Evolutionary conservation across 2,888 invertebrate genomes (phyloP).

Genomic region (Tuberolachnus salignus): DNA sequence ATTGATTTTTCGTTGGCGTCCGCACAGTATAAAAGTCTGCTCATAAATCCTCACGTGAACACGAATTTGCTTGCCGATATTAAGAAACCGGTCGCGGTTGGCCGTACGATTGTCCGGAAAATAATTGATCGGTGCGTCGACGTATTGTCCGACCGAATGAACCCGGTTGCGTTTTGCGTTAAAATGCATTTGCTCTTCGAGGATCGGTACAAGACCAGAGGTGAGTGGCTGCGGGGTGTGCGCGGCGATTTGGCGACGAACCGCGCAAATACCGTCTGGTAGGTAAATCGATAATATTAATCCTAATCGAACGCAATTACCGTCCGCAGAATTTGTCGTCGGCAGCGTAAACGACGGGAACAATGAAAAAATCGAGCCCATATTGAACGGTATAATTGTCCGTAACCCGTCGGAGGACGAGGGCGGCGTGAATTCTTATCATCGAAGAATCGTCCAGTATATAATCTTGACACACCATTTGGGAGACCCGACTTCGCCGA

Average conservation of each 20-base stretch:
- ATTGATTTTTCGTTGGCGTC: not conserved
- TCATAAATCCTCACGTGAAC: not conserved
- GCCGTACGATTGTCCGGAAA: not conserved
- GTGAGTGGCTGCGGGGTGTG: not conserved
- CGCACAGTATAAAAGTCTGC: not conserved
- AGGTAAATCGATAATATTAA: too few relatives aligned
- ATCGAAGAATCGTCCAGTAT: constrained; percentile 17
- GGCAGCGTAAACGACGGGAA: not conserved
- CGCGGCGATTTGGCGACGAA: too few relatives aligned
- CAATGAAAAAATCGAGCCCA: not conserved
- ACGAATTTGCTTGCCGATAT: not conserved
- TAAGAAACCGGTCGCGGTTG: not conserved
- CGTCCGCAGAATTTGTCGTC: not conserved
- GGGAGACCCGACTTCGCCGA: constrained; percentile 25
- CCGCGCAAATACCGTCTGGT: too few relatives aligned
- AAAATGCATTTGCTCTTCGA: constrained; percentile 24
- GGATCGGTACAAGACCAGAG: constrained; percentile 7
- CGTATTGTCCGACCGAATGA: not conserved
- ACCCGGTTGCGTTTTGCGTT: not conserved
- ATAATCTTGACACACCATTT: constrained; percentile 34
- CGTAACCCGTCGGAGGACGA: not conserved
- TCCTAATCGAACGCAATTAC: too few relatives aligned
- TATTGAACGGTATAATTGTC: constrained; percentile 20
- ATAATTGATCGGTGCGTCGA: constrained; percentile 20
- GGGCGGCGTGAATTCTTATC: not conserved